Base-by-base conservation (phyloP, 2,888 invertebrate genomes). In the Pyrrhosoma nymphula region DNA sequence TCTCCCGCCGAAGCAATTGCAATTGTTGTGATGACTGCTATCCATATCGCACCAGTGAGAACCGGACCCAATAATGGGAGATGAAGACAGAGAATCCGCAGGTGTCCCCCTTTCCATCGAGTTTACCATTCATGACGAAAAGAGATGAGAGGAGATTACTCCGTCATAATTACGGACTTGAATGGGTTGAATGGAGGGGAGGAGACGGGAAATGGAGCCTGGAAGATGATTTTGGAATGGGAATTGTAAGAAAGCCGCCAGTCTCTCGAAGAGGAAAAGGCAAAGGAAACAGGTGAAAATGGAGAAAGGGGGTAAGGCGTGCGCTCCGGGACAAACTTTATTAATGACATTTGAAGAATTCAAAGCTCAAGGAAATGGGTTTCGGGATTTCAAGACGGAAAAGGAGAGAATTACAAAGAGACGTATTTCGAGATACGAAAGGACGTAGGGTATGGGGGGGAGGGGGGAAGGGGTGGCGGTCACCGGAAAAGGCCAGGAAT, bases 291-390 rank as follows among this genome's bases (percentile, higher is more conserved):
- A 35, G 82, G 30, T 18, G 82, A 16, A 35, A 35, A 16, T 35
- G 35, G 35, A 35, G 6, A 0, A 35, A 35, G 18, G 82, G 16
- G n/a, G 14, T 35, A 14, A n/a, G 35, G 10, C 16, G 35, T 8
- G 35, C 0, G 35, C 14, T 16, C n/a, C 20, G 30, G 82, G 82
- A 35, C 82, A 16, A 35, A 82, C 82, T 82, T 35, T 35, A 35
- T 16, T 82, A 82, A 82, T 82, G 82, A 82, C 82, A 35, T 82
- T 82, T 82, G 82, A 82, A 82, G 35, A 82, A 82, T 82, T 82
- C 35, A 82, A 16, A 82, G 35, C 82, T 82, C 82, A 82, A 30
- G 82, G 82, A 82, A 82, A 82, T 82, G 82, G 82, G 18, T 18
- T 82, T 35, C 35, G 82, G 82, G 82, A 82, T 82, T 82, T n/a